phyloP scores from a whole-genome alignment of 2,113 vertebrate species.

The Prunella fulvescens region DNA sequence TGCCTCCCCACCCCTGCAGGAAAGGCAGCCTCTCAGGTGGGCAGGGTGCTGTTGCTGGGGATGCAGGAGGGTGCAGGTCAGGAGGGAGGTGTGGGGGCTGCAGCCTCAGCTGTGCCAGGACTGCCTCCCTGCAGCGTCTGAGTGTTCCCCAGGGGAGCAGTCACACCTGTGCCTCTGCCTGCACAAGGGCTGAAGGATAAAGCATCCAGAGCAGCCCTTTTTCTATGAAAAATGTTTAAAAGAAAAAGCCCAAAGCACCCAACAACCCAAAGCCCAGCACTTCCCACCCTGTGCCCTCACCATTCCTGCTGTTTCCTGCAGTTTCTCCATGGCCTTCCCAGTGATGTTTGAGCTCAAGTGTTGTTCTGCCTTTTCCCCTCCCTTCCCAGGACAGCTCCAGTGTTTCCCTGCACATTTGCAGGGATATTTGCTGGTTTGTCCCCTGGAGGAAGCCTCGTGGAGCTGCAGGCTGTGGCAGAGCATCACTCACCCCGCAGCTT shows the following conservation, averaged over 20 bases:
- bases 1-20: background rate
- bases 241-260: background rate
- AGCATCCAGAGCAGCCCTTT: background rate
- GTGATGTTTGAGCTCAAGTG: background rate
- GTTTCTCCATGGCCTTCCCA: background rate
- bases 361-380: too few species aligned
- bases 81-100: background rate
- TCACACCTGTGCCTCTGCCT: background rate
- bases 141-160: background rate
- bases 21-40: background rate
- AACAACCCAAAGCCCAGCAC: background rate
- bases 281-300: accelerated
- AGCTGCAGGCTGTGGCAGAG: background rate
- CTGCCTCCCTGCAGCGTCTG: background rate
- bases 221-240: background rate
- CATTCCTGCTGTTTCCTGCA: background rate
- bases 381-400: background rate
- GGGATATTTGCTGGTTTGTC: background rate
- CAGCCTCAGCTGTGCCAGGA: background rate
- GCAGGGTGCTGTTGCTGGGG: background rate
- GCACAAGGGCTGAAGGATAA: background rate
- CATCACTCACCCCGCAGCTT: background rate
- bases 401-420: background rate
- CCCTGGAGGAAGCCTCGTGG: accelerated
- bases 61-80: background rate